Evolutionary conservation across 2,888 invertebrate genomes (phyloP).

Genomic region (Campoletis raptor): DNA sequence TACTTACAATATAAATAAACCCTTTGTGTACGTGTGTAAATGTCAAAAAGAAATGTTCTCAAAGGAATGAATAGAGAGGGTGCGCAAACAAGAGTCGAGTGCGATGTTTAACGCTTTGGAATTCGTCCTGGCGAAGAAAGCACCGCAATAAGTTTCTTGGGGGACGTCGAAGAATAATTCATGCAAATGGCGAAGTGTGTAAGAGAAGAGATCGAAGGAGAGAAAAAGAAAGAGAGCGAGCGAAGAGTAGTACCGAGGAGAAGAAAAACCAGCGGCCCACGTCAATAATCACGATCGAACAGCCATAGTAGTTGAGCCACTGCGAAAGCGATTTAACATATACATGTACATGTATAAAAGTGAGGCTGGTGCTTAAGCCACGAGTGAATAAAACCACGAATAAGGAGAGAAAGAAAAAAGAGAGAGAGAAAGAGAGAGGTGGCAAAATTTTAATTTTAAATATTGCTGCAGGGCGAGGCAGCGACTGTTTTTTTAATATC

Average conservation of each 20-base stretch:
- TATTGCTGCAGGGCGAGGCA: slow-evolving; percentile 57
- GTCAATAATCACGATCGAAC: slow-evolving; percentile 76
- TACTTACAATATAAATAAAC: not conserved
- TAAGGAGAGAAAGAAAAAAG: not conserved
- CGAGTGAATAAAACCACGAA: slow-evolving; percentile 20
- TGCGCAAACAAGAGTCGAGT: slow-evolving; percentile 67
- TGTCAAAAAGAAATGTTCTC: slow-evolving; percentile 47
- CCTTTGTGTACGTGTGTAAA: slow-evolving; percentile 19
- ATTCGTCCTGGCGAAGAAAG: slow-evolving; percentile 73
- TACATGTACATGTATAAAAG: slow-evolving; percentile 21
- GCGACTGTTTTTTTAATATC: not conserved
- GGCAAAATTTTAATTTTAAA: slow-evolving; percentile 78
- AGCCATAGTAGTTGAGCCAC: slow-evolving; percentile 43
- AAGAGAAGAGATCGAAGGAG: not conserved
- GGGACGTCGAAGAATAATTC: slow-evolving; percentile 69
- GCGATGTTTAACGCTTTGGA: slow-evolving; percentile 67
- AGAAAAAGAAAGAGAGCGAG: not conserved
- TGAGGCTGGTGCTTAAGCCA: not conserved
- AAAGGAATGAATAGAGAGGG: slow-evolving; percentile 48
- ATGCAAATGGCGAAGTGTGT: slow-evolving; percentile 74
- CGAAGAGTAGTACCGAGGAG: slow-evolving; percentile 42
- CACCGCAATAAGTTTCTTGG: slow-evolving; percentile 11
- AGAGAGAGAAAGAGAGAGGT: slow-evolving; percentile 30
- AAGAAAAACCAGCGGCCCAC: slow-evolving; percentile 61
- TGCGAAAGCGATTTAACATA: slow-evolving; percentile 27